A percentile compares a stretch with the other conserved stretches of the same genome.
Evolutionary conservation across 2,797 vertebrate genomes (phyloP).

Genomic region (Sardinella longiceps): DNA sequence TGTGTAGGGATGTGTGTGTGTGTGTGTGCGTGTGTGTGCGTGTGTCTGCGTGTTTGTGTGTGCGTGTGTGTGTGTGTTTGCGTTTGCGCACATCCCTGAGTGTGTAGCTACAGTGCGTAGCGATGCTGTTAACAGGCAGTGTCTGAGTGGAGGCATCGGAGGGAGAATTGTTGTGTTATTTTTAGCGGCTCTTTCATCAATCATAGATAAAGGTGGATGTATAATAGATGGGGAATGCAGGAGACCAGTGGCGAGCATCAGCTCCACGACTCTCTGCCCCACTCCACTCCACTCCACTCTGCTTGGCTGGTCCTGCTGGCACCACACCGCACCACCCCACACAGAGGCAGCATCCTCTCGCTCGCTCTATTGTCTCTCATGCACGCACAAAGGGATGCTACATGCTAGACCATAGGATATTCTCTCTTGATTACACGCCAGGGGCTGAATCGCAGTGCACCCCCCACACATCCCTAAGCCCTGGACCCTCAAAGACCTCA

Average conservation of each 20-base stretch:
- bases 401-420: too few relatives aligned
- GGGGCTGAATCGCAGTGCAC: too few relatives aligned
- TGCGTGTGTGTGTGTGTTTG: not conserved
- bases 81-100: not conserved
- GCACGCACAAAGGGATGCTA: not conserved
- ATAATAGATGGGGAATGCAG: conserved; percentile 73
- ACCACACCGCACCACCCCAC: not conserved
- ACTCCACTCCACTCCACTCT: too few relatives aligned
- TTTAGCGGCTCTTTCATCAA: conserved; percentile 71
- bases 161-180: conserved; percentile 70
- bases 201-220: conserved; percentile 70
- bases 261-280: conserved; percentile 7
- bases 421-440: not conserved
- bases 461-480: too few relatives aligned
- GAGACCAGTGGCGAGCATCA: conserved; percentile 59
- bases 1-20: not conserved
- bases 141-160: conserved; percentile 11
- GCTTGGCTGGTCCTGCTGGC: too few relatives aligned
- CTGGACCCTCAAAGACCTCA: too few relatives aligned
- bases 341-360: not conserved
- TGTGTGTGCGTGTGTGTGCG: conserved; percentile 54
- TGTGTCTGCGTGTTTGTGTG: not conserved
- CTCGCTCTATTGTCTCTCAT: not conserved
- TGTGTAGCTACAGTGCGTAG: not conserved
- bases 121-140: not conserved